Percentiles rank a stretch among this genome's conserved stretches.
These are phyloP conservation scores for Sciaenops ocellatus DNA, from an alignment of 2,797 vertebrate species.

Conservation along the genomic window DNA sequence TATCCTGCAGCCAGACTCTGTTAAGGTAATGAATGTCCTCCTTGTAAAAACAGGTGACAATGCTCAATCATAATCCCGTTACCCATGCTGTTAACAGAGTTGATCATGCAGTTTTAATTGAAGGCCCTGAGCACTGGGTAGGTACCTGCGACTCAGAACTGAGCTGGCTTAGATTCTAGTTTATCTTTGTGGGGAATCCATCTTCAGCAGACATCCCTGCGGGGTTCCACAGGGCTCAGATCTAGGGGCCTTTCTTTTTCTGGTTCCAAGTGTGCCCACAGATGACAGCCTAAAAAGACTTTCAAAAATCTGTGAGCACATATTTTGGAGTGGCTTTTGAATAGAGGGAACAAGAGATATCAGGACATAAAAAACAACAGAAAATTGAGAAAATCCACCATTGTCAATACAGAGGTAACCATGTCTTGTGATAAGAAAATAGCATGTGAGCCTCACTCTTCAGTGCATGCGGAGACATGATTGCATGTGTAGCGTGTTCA, in stretches of 20 bases:
- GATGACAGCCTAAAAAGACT: background rate
- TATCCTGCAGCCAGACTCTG: conserved; percentile 5
- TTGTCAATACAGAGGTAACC: background rate
- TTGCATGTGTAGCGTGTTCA: conserved; percentile 52
- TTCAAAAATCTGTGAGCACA: background rate
- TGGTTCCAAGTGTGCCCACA: background rate
- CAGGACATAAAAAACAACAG: background rate
- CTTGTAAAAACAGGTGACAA: conserved; percentile 33
- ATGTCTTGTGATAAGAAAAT: background rate
- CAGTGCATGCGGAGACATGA: conserved; percentile 42
- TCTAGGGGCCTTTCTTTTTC: background rate
- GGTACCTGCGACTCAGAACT: conserved; percentile 12
- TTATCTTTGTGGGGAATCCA: conserved; percentile 11
- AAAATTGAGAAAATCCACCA: background rate
- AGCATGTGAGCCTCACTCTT: conserved; percentile 41
- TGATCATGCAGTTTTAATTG: conserved; percentile 50
- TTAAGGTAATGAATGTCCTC: conserved; percentile 31
- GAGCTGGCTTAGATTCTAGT: conserved; percentile 9
- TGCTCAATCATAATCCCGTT: conserved; percentile 31
- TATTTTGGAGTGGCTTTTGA: background rate
- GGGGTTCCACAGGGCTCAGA: conserved; percentile 26
- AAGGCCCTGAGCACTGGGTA: conserved; percentile 37
- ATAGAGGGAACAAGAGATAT: background rate
- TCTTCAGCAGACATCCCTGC: conserved; percentile 9
- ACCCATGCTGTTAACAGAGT: conserved; percentile 20